Percentiles rank a stretch among this genome's conserved stretches.
phyloP scores from a whole-genome alignment of 2,888 invertebrate genomes.

The Parapristionchus giblindavisi region DNA sequence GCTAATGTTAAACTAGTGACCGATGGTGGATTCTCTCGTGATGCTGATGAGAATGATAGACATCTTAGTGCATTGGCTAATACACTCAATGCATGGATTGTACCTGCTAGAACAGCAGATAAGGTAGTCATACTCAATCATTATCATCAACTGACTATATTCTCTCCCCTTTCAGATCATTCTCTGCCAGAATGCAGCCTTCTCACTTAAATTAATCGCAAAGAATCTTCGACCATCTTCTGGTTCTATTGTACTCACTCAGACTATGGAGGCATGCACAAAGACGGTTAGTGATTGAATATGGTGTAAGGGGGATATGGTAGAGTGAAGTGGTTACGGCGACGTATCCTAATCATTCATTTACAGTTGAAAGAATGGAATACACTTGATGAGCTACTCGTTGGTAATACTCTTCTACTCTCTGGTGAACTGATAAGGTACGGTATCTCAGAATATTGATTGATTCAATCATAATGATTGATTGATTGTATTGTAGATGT shows the following conservation, averaged over 20 bases:
- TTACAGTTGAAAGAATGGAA: conserved; percentile 51
- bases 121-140: conserved; percentile 36
- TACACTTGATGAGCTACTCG: conserved; percentile 59
- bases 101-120: conserved; percentile 51
- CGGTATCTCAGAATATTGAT: background rate
- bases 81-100: conserved; percentile 58
- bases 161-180: conserved; percentile 43
- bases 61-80: conserved; percentile 55
- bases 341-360: background rate
- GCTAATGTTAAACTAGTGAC: conserved; percentile 83
- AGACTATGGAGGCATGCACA: conserved; percentile 57
- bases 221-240: conserved; percentile 54
- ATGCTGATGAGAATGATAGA: conserved; percentile 55
- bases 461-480: background rate
- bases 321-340: background rate
- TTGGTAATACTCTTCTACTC: conserved; percentile 61
- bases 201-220: conserved; percentile 61
- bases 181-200: conserved; percentile 64
- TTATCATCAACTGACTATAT: background rate
- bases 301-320: background rate
- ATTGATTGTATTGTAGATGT: conserved; percentile 40
- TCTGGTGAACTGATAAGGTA: conserved; percentile 60
- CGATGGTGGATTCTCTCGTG: conserved; percentile 70
- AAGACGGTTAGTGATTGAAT: conserved; percentile 43
- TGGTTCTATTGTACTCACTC: conserved; percentile 51